Conservation (phyloP, 2,888 invertebrate species). For the Apodemia zela region DNA sequence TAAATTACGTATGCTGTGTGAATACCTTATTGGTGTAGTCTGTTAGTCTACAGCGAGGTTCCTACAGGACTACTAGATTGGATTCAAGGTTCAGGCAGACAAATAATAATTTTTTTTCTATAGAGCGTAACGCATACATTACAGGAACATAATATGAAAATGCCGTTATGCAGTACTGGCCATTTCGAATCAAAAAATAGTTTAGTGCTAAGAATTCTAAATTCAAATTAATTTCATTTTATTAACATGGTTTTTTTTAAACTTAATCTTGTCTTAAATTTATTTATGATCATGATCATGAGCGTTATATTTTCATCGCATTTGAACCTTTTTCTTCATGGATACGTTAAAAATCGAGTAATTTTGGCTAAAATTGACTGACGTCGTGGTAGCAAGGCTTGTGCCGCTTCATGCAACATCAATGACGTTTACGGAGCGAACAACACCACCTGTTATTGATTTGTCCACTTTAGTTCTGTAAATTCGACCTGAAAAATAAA, state of each 20-base stretch:
- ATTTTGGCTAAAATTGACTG: neutral
- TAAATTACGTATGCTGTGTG: too few species aligned
- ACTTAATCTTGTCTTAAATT: neutral
- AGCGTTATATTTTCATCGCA: neutral
- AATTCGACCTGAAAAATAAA: neutral
- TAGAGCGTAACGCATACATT: too few species aligned
- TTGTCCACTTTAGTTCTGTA: neutral
- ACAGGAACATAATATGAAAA: too few species aligned
- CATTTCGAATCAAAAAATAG: too few species aligned
- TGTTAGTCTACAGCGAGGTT: too few species aligned
- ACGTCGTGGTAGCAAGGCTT: neutral
- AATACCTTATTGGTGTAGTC: too few species aligned
- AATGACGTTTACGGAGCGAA: neutral
- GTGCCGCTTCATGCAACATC: neutral
- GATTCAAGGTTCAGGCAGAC: too few species aligned
- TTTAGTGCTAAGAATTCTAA: neutral
- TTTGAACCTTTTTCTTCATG: neutral
- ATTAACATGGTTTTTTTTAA: neutral
- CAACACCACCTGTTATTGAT: neutral
- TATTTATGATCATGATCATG: too few species aligned
- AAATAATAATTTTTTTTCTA: too few species aligned
- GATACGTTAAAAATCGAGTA: neutral
- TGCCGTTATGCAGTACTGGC: too few species aligned
- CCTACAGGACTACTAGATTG: too few species aligned
- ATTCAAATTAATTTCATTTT: neutral